Evolutionary conservation across 2,797 vertebrate genomes (phyloP).

Genomic region (Florisuga fusca): DNA sequence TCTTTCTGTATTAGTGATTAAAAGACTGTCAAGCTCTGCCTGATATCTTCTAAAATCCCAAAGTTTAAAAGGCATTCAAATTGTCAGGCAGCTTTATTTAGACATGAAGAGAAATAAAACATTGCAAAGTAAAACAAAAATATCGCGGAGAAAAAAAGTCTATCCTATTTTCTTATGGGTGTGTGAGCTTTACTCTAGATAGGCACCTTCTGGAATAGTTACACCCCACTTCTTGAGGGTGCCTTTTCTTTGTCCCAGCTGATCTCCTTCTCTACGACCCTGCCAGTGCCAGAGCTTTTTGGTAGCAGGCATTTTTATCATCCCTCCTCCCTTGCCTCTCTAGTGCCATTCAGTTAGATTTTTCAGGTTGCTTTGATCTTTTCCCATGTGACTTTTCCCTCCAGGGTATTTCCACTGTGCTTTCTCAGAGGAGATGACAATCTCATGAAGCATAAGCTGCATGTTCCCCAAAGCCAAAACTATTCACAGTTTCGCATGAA

Average conservation of each 20-base stretch:
- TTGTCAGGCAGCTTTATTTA: not conserved
- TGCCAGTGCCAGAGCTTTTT: not conserved
- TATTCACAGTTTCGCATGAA: not conserved
- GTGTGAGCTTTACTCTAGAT: not conserved
- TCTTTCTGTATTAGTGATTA: not conserved
- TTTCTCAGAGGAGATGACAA: conserved; percentile 20
- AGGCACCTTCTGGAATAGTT: not conserved
- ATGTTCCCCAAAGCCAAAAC: conserved; percentile 23
- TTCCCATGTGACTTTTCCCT: conserved; percentile 37
- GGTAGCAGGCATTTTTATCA: not conserved
- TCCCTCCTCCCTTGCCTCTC: not conserved
- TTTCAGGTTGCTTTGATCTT: conserved; percentile 47
- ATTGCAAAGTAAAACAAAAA: not conserved
- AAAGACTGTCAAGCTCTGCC: not conserved
- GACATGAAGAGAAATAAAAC: not conserved
- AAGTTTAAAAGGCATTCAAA: not conserved
- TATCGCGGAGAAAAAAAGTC: not conserved
- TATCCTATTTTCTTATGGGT: not conserved
- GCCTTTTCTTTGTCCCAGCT: not conserved
- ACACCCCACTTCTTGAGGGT: not conserved
- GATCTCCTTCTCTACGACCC: not conserved
- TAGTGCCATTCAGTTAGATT: not conserved
- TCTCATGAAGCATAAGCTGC: conserved; percentile 14
- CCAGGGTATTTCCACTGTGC: conserved; percentile 40
- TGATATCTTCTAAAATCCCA: not conserved